Conservation (phyloP, 2,113 vertebrate genomes). For the Morone chrysops region DNA sequence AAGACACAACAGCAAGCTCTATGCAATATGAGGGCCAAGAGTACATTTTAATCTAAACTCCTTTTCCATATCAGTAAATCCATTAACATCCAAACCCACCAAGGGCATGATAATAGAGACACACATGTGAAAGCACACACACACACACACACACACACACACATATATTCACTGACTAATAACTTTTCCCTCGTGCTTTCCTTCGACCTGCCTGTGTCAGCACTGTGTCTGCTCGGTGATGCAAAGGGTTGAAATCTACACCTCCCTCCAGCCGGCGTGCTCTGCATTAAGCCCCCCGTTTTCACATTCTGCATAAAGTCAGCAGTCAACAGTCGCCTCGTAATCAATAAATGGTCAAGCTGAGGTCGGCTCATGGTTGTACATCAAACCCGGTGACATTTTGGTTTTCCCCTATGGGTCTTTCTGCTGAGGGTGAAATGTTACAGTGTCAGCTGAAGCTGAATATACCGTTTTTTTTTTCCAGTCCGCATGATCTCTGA, state of each 20-base stretch:
- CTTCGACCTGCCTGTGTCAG: constrained; percentile 64
- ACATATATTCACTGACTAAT: constrained; percentile 46
- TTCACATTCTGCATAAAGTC: constrained; percentile 71
- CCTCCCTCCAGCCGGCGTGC: constrained; percentile 31
- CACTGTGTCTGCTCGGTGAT: constrained; percentile 55
- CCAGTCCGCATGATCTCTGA: constrained; percentile 22
- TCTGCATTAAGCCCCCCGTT: constrained; percentile 38
- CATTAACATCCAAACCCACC: constrained; percentile 48
- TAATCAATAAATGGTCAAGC: constrained; percentile 69
- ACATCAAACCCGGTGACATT: constrained; percentile 66
- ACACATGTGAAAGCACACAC: constrained; percentile 25
- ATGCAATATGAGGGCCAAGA: constrained; percentile 41
- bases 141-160: constrained; percentile 27
- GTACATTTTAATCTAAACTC: constrained; percentile 60
- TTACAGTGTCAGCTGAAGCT: constrained; percentile 53
- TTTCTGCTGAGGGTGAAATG: constrained; percentile 42
- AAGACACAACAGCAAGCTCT: constrained; percentile 43
- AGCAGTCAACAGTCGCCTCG: constrained; percentile 56
- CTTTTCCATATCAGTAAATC: constrained; percentile 54
- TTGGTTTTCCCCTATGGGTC: constrained; percentile 50
- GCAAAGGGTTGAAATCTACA: constrained; percentile 67
- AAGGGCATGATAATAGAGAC: constrained; percentile 40
- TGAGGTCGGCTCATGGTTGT: constrained; percentile 60
- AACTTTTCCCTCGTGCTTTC: constrained; percentile 41
- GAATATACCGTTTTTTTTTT: constrained; percentile 14